Evolutionary conservation across 53 echinoderm and acorn worm species (phyloP).

Genomic region (Echinometra lucunter): DNA sequence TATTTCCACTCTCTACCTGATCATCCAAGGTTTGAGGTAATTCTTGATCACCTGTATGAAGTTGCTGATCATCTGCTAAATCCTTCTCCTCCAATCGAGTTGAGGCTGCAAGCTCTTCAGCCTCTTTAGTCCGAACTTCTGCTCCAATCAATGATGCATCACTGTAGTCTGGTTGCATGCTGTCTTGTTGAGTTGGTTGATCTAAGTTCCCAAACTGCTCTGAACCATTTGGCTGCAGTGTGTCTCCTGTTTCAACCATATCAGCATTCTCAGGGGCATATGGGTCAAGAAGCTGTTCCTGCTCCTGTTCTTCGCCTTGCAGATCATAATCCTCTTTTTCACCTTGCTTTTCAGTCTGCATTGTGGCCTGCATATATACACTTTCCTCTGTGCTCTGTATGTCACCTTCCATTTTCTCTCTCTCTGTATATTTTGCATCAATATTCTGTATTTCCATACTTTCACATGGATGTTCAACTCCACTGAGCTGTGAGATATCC

Average conservation of each 20-base stretch:
- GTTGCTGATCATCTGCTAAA: background rate
- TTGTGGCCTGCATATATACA: background rate
- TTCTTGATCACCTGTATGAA: background rate
- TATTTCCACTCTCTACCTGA: background rate
- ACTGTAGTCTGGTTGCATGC: background rate
- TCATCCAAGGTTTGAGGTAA: background rate
- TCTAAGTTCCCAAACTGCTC: background rate
- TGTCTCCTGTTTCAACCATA: background rate
- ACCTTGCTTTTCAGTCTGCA: background rate
- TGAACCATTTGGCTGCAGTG: background rate
- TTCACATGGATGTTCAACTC: background rate
- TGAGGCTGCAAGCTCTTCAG: background rate
- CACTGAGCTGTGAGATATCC: background rate
- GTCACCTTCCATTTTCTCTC: slow-evolving; percentile 4
- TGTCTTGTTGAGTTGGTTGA: slow-evolving; percentile 6
- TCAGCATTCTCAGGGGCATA: slow-evolving; percentile 48
- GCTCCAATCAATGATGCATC: slow-evolving; percentile 37
- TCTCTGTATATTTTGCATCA: background rate
- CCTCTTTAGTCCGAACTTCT: background rate
- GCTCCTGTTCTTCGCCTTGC: slow-evolving; percentile 2
- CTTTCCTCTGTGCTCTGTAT: background rate
- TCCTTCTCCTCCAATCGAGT: background rate
- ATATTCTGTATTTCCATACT: slow-evolving; percentile 12
- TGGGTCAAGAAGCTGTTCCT: slow-evolving; percentile 26
- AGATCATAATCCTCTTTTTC: background rate